Base-by-base conservation (phyloP, 1,140 invertebrate genomes). In the Laodelphax striatellus region DNA sequence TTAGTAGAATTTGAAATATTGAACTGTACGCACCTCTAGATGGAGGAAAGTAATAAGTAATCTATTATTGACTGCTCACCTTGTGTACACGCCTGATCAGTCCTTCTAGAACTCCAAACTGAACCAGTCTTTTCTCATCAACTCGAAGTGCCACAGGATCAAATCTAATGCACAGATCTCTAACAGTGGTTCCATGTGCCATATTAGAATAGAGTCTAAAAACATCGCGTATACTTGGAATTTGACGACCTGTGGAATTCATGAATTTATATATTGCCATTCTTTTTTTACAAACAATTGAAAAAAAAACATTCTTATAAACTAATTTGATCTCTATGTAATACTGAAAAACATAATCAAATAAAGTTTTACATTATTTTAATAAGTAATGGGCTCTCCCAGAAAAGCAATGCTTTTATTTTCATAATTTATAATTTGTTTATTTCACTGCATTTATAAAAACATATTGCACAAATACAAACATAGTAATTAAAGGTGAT, bases 51-150 rank as follows among this genome's bases (percentile, higher is more conserved):
- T 28, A 31, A 19, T 42, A 60, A 22, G 44, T n/a, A n/a, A 53
- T 53, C 19, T n/a, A 22, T 60, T 17, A 44, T 24, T 9, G 34
- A 17, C 17, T 60, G 65, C 57, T 57, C 65, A 78, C 85, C 71
- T 90, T 90, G 62, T 92, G 85, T 6, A 97, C 80, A 65, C 91
- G 80, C 44, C 89, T 80, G 60, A 97, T 86, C 14, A 95, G 76
- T 0, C 86, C 87, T 71, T 95, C 86, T 57, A 95, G 80, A 38
- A 94, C 72, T 1, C 92, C 92, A 77, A 94, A 97, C 68, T 92
- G 87, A 0, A 97, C 82, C n/a, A 97, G 78, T 66, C 85, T 87
- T n/a, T 90, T 75, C 65, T 92, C 86, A 67, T 92, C 87, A 60
- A 92, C 86, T 60, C 79, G 72, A 58, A 90, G 73, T 59, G 80